Conservation (phyloP, 2,113 vertebrate species). For the Herpailurus yagouaroundi region DNA sequence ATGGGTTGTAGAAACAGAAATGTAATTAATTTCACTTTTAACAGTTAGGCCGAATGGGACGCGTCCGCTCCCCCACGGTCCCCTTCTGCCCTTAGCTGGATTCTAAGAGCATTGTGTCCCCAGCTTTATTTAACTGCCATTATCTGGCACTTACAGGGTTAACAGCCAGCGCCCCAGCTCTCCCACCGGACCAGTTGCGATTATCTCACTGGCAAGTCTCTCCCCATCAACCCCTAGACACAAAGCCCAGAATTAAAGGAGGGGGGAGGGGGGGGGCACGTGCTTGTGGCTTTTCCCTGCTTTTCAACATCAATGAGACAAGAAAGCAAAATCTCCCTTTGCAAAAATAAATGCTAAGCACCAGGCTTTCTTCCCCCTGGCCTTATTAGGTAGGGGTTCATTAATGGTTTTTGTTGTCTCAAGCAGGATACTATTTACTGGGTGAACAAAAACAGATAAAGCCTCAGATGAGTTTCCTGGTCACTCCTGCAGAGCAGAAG, state of each 20-base stretch:
- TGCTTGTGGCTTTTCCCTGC: slow-evolving; percentile 16
- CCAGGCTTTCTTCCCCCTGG: not conserved
- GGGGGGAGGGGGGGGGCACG: slow-evolving; percentile 2
- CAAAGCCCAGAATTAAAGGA: slow-evolving; percentile 70
- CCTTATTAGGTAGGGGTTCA: slow-evolving; percentile 66
- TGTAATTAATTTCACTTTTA: not conserved
- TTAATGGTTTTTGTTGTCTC: slow-evolving; percentile 55
- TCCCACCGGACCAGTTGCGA: slow-evolving; percentile 55
- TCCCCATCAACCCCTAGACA: slow-evolving; percentile 69
- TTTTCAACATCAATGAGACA: slow-evolving; percentile 71
- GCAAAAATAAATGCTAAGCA: not conserved
- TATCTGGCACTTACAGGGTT: slow-evolving; percentile 61
- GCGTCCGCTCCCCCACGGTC: rapidly evolving
- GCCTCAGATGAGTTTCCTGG: slow-evolving; percentile 73
- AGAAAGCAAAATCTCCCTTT: slow-evolving; percentile 40
- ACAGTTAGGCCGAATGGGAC: not conserved
- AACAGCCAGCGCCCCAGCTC: slow-evolving; percentile 67
- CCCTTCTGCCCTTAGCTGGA: rapidly evolving
- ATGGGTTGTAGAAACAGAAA: not conserved
- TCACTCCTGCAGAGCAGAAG: slow-evolving; percentile 67
- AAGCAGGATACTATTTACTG: slow-evolving; percentile 50
- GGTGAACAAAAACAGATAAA: slow-evolving; percentile 72
- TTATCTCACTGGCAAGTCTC: slow-evolving; percentile 66
- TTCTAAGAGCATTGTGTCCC: not conserved
- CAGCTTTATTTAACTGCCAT: not conserved